Conservation (phyloP, 2,888 invertebrate species). For the Dusona sp. region DNA sequence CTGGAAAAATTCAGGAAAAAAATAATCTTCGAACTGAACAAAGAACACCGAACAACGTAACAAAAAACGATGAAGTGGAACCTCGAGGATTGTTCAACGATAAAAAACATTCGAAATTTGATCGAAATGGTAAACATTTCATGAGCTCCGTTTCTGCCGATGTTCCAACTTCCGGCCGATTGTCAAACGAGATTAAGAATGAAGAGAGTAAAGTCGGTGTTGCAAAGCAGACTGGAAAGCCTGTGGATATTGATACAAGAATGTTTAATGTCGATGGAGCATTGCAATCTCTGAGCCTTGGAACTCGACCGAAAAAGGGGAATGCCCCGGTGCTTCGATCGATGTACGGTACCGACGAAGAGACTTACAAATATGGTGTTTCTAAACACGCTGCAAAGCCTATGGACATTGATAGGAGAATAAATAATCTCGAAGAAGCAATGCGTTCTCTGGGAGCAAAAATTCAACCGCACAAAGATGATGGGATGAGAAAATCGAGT, state of each 20-base stretch:
- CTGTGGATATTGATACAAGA: not conserved
- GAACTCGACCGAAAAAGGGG: too few relatives aligned
- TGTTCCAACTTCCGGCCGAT: not conserved
- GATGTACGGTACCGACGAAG: too few relatives aligned
- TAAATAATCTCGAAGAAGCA: too few relatives aligned
- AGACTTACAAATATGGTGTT: too few relatives aligned
- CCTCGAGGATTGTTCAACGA: constrained; percentile 5
- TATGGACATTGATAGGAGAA: too few relatives aligned
- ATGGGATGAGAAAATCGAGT: not conserved
- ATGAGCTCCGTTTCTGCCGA: not conserved
- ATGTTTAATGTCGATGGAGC: too few relatives aligned
- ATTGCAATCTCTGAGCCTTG: too few relatives aligned
- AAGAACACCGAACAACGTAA: not conserved
- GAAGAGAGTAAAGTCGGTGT: not conserved
- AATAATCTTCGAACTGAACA: not conserved
- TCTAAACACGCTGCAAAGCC: not conserved
- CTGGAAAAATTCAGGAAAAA: not conserved
- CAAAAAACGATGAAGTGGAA: not conserved
- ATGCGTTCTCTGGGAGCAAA: not conserved
- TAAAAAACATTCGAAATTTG: not conserved
- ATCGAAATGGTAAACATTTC: not conserved
- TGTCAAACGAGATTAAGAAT: not conserved
- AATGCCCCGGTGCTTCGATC: too few relatives aligned
- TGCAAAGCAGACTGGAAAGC: not conserved
- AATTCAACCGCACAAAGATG: not conserved